phyloP scores from a whole-genome alignment of 2,888 invertebrate species.

The Rhamphomyia laevipes region DNA sequence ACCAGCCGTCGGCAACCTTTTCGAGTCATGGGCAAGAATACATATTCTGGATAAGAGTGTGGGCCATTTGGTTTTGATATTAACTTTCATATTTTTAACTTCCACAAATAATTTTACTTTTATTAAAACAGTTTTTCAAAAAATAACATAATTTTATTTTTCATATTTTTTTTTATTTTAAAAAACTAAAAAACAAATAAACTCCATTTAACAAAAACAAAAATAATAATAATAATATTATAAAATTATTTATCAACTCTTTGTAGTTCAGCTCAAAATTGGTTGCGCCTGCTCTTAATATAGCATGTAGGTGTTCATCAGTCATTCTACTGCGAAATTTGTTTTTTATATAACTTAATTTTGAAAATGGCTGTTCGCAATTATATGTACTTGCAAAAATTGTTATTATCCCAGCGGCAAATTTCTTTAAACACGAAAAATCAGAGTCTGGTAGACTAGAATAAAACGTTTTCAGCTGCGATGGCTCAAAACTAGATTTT shows the following conservation, averaged over 20 bases:
- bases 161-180: no score
- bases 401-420: conserved; percentile 1
- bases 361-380: not conserved
- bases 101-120: no score
- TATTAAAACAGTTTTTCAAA: no score
- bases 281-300: not conserved
- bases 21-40: no score
- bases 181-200: no score
- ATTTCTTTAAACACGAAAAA: not conserved
- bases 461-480: conserved; percentile 1
- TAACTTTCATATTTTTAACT: no score
- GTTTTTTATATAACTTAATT: not conserved
- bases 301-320: not conserved
- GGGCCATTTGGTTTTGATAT: no score
- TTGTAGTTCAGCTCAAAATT: not conserved
- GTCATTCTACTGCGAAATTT: not conserved
- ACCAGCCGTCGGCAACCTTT: no score
- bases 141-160: no score
- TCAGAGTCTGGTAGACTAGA: not conserved
- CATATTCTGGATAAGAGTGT: no score
- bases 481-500: not conserved
- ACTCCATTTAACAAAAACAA: no score
- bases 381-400: not conserved
- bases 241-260: not conserved
- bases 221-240: no score